phyloP scores from a whole-genome alignment of 2,113 vertebrate species.

The Diadophis punctatus region DNA sequence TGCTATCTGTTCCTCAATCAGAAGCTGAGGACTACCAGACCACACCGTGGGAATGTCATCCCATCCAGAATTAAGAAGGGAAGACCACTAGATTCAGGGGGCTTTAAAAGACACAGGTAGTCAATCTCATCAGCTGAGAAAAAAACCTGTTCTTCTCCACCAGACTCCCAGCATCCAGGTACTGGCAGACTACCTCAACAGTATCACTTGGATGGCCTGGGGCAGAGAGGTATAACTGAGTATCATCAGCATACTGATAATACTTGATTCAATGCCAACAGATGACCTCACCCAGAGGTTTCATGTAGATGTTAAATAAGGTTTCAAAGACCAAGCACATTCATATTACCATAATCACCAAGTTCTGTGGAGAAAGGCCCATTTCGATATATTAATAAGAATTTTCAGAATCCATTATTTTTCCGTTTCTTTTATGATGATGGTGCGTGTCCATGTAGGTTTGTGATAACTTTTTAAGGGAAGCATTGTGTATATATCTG shows the following conservation, averaged over 20 bases:
- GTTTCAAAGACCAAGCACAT: neutral
- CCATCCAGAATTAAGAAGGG: neutral
- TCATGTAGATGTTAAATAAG: neutral
- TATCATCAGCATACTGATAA: neutral
- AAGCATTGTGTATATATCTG: neutral
- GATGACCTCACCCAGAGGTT: neutral
- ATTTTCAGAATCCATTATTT: constrained; percentile 25
- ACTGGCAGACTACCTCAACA: neutral
- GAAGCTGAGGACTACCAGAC: neutral
- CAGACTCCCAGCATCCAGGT: neutral
- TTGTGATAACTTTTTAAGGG: constrained; percentile 43
- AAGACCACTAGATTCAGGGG: neutral
- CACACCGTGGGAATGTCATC: neutral
- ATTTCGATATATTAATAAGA: constrained; percentile 33
- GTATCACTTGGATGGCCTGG: neutral
- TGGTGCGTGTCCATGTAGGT: neutral
- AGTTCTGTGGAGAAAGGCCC: constrained; percentile 13
- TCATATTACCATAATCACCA: constrained; percentile 11
- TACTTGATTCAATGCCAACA: neutral
- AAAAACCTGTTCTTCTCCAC: neutral
- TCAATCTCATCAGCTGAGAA: neutral
- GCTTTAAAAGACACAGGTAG: neutral
- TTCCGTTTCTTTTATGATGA: constrained; percentile 17
- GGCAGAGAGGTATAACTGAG: neutral
- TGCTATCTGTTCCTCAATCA: neutral